A percentile compares a stretch with the other conserved stretches of the same genome.
Conservation (phyloP, 1,140 invertebrate genomes). For the Apis laboriosa region DNA sequence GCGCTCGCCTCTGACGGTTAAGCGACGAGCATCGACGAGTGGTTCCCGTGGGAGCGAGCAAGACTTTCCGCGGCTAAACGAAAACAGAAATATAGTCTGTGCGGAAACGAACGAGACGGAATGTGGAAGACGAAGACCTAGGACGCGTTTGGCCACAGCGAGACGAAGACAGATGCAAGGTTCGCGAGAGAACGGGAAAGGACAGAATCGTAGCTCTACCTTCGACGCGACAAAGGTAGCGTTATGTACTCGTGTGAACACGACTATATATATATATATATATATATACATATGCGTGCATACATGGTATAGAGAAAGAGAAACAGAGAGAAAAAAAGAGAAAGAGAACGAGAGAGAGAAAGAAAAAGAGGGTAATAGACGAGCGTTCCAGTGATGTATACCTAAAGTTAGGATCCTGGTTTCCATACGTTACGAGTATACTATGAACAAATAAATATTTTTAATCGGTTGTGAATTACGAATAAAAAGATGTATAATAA, state of each 20-base stretch:
- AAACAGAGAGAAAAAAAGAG: constrained; percentile 29
- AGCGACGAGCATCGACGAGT: constrained; percentile 51
- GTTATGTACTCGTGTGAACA: constrained; percentile 49
- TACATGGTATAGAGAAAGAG: constrained; percentile 32
- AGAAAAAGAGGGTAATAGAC: constrained; percentile 32
- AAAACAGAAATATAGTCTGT: constrained; percentile 38
- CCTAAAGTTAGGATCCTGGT: constrained; percentile 43
- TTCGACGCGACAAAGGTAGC: constrained; percentile 38
- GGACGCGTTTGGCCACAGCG: constrained; percentile 17
- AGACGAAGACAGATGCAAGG: constrained; percentile 61
- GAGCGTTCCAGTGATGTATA: constrained; percentile 68
- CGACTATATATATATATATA: constrained; percentile 14
- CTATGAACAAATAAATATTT: constrained; percentile 25
- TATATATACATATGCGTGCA: constrained; percentile 36
- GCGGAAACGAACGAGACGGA: constrained; percentile 55
- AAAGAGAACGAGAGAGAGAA: background rate
- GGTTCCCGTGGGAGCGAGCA: constrained; percentile 44
- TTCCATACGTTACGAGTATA: constrained; percentile 3
- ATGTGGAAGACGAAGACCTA: constrained; percentile 19
- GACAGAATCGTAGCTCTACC: constrained; percentile 12
- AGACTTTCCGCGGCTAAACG: constrained; percentile 24
- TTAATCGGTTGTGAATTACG: background rate
- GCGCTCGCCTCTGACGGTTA: constrained; percentile 60
- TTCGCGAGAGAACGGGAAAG: constrained; percentile 32
- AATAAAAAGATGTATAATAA: background rate